Evolutionary conservation across 2,113 vertebrate genomes (phyloP).

Genomic region (Cervus canadensis): DNA sequence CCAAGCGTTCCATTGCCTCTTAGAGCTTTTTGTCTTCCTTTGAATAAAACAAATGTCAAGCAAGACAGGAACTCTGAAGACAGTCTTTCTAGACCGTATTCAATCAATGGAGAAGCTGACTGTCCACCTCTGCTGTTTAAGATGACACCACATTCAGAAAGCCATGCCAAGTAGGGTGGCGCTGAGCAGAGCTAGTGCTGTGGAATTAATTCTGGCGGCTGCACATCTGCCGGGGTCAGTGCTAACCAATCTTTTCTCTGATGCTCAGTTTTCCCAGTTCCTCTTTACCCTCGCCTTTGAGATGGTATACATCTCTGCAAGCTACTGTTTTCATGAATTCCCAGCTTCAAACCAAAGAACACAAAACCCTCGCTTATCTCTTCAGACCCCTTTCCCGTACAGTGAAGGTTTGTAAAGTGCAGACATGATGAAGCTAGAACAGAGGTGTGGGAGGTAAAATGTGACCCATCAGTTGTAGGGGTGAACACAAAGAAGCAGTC

Average conservation of each 20-base stretch:
- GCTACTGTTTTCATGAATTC: neutral
- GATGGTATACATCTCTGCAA: neutral
- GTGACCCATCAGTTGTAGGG: accelerated
- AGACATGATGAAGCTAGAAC: neutral
- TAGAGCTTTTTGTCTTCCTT: neutral
- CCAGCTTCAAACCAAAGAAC: neutral
- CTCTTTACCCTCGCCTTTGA: neutral
- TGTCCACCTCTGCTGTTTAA: neutral
- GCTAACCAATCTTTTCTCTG: neutral
- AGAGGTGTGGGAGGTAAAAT: neutral
- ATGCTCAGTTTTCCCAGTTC: neutral
- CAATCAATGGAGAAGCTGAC: neutral
- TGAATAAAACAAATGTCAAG: constrained; percentile 4
- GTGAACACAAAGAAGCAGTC: neutral
- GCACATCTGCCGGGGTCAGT: too few relatives aligned
- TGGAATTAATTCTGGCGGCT: neutral
- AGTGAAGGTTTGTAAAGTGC: neutral
- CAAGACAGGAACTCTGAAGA: neutral
- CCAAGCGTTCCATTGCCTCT: neutral
- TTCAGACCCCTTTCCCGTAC: neutral
- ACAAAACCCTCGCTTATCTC: neutral
- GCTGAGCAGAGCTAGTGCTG: neutral
- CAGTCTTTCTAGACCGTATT: neutral
- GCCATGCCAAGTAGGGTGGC: neutral
- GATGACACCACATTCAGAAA: neutral